A percentile compares a stretch with the other conserved stretches of the same genome.
Conservation (phyloP, 2,797 vertebrate genomes). For the Urophycis tenuis region DNA sequence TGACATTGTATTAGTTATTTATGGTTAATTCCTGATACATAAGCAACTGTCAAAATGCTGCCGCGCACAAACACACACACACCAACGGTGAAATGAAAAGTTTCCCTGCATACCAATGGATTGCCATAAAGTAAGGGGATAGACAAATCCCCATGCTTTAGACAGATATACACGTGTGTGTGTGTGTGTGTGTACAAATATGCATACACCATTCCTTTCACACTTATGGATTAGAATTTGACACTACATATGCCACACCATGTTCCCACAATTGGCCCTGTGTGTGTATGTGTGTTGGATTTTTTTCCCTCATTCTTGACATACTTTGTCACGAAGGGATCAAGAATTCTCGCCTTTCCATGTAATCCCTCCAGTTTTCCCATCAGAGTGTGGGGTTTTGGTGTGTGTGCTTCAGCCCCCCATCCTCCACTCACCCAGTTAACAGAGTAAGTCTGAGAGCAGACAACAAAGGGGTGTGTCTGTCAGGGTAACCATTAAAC, state of each 20-base stretch:
- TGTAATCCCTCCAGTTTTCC: conserved; percentile 56
- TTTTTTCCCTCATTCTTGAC: conserved; percentile 53
- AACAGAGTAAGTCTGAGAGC: background rate
- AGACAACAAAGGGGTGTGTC: background rate
- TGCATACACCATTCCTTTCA: background rate
- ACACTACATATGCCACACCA: conserved; percentile 31
- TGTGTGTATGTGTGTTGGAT: conserved; percentile 35
- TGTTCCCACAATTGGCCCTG: conserved; percentile 43
- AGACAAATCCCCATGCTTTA: background rate
- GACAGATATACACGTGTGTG: background rate
- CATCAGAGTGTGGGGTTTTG: conserved; percentile 2
- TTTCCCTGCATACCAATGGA: background rate
- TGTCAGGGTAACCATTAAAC: background rate
- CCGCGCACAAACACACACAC: background rate
- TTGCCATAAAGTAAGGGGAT: background rate
- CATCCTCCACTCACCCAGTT: background rate
- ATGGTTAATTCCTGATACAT: background rate
- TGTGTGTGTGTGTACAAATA: background rate
- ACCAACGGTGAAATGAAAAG: background rate
- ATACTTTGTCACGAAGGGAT: conserved; percentile 55
- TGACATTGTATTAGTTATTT: background rate
- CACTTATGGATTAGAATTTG: conserved; percentile 17
- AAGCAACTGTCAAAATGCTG: background rate
- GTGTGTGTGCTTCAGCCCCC: background rate
- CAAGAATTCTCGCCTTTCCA: conserved; percentile 54